Base-by-base conservation (phyloP, 2,113 vertebrate species). In the Apeltes quadracus region DNA sequence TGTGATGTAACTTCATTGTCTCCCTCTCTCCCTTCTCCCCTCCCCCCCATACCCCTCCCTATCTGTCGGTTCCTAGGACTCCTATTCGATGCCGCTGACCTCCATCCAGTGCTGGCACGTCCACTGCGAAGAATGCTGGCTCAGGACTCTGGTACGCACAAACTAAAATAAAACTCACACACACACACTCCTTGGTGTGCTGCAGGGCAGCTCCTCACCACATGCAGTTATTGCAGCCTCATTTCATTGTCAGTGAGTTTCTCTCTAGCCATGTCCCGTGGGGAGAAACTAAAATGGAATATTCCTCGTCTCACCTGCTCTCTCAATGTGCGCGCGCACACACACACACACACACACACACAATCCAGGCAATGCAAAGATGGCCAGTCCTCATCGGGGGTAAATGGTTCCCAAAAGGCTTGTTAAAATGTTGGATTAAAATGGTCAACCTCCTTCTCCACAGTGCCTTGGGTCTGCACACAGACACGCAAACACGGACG, bases 81-180 rank as follows among this genome's bases (percentile, higher is more conserved):
- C 97, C 0, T 99, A 98, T 88, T 97, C 97, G 29, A 98, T 98
- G 95, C 98, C 98, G 53, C 95, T 99, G 85, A 97, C 97, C 74
- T 99, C 98, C 75, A 98, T 99, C 92, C 98, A 99, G 94, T 99
- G 98, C 92, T 99, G 98, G 98, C 98, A 99, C 1, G 97, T 99
- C 91, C 98, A 99, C 93, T 99, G 98, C 92, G 98, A 99, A 94
- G 98, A 99, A 92, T 99, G 98, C 93, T 99, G 98, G 98, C 95
- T 99, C 86, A 95, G 98, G 93, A 98, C 98, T 92, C 94, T 99
- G 98, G 98, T 99, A 93, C 94, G 95, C 46, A 75, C 50, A 43
- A 20, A 69, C 32, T 34, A 34, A 34, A 34, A 34, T 34, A 34
- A 34, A 34, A 34, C 74, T 5, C 69, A 0, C 13, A 6, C 39